These are phyloP conservation scores for Trissolcus brochymenae DNA, from an alignment of 2,888 invertebrate species.

Conservation along the genomic window DNA sequence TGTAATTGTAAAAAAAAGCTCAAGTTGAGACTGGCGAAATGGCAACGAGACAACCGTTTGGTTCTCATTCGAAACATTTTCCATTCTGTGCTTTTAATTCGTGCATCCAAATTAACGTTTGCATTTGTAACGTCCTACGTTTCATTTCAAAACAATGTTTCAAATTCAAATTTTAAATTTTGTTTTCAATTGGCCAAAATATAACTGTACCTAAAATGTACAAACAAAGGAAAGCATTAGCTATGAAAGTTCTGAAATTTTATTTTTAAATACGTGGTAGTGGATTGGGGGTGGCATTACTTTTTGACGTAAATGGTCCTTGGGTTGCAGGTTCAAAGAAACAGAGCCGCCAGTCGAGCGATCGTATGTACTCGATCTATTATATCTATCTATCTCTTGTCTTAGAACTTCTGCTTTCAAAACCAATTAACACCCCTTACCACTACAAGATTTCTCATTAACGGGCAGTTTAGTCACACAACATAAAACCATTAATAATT, in stretches of 20 bases:
- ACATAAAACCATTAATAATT: conserved; percentile 3
- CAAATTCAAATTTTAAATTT: conserved; percentile 5
- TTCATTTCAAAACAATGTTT: not conserved
- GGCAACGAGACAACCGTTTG: conserved; percentile 20
- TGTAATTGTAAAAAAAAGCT: conserved; percentile 21
- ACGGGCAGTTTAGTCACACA: conserved; percentile 17
- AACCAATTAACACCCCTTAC: conserved; percentile 61
- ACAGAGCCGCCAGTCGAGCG: conserved; percentile 88
- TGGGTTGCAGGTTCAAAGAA: conserved; percentile 89
- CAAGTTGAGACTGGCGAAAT: conserved; percentile 21
- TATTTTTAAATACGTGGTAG: conserved; percentile 52
- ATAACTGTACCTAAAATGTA: not conserved
- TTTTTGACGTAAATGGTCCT: conserved; percentile 72
- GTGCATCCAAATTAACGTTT: conserved; percentile 26
- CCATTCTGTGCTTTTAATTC: conserved; percentile 46
- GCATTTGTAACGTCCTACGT: conserved; percentile 1
- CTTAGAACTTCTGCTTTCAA: conserved; percentile 60
- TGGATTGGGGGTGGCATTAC: conserved; percentile 65
- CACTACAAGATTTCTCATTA: conserved; percentile 51
- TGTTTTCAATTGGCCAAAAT: conserved; percentile 1
- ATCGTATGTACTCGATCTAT: conserved; percentile 85
- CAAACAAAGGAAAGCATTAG: conserved; percentile 16
- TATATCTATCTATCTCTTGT: conserved; percentile 72
- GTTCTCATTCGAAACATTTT: conserved; percentile 36
- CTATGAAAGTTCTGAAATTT: conserved; percentile 65